These are phyloP conservation scores for Cephus pulcher DNA, from an alignment of 2,888 invertebrate genomes.

Conservation along the genomic window DNA sequence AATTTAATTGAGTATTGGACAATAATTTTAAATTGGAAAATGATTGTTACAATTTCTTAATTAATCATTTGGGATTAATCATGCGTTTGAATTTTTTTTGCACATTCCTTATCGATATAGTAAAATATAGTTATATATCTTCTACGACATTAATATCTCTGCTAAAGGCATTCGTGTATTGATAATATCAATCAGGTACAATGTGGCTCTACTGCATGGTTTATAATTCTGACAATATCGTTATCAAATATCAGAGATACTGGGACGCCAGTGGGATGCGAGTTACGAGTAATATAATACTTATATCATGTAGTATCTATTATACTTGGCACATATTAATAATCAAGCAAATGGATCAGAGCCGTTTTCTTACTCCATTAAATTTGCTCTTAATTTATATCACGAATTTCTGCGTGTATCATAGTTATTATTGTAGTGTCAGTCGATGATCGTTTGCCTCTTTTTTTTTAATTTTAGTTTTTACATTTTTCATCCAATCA, in stretches of 20 bases:
- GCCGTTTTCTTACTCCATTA: neutral
- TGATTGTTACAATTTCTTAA: no score
- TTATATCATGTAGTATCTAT: neutral
- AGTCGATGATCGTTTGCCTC: neutral
- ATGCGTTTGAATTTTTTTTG: no score
- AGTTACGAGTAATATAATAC: neutral
- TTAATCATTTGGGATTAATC: no score
- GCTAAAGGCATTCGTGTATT: neutral
- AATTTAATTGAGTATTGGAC: neutral
- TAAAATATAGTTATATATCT: neutral
- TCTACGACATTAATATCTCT: neutral
- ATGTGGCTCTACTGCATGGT: neutral
- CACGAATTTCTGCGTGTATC: neutral
- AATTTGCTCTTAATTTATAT: neutral
- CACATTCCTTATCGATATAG: neutral
- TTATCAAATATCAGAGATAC: no score
- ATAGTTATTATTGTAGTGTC: neutral
- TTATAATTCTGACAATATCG: neutral
- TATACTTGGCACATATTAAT: neutral
- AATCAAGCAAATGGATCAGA: neutral
- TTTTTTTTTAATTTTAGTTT: neutral
- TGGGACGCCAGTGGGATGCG: neutral
- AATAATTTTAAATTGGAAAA: neutral
- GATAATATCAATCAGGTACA: neutral
- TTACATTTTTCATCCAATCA: neutral